Evolutionary conservation across 2,797 vertebrate genomes (phyloP).

Genomic region (Crypturellus tataupa): DNA sequence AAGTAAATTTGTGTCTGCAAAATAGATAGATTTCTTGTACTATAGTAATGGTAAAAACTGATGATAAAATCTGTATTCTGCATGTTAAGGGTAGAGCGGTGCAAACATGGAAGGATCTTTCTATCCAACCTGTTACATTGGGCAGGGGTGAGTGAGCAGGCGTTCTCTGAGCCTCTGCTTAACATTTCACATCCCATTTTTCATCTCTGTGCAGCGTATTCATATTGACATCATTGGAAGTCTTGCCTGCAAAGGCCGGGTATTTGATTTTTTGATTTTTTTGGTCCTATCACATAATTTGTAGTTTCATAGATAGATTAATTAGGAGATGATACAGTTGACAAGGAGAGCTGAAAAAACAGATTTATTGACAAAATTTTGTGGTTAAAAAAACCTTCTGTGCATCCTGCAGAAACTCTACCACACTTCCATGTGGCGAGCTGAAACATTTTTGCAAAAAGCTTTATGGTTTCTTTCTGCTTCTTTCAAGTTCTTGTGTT

Average conservation of each 20-base stretch:
- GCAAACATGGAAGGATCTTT: rapidly evolving
- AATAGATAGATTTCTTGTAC: too few species aligned
- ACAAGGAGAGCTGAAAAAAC: not conserved
- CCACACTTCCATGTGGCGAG: not conserved
- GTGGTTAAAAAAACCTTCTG: not conserved
- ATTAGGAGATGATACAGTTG: not conserved
- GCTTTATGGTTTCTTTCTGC: not conserved
- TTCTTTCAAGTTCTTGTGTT: not conserved
- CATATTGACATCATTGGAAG: not conserved
- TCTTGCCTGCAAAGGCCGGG: not conserved
- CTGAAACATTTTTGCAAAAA: not conserved
- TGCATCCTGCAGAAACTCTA: not conserved
- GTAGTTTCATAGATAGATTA: not conserved
- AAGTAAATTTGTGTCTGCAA: too few species aligned
- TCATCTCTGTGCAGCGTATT: not conserved
- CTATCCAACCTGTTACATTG: not conserved
- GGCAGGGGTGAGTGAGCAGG: not conserved
- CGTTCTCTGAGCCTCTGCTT: not conserved
- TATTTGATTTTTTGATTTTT: not conserved
- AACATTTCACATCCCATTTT: not conserved
- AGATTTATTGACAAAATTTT: not conserved
- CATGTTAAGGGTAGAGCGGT: not conserved
- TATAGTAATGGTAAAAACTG: not conserved
- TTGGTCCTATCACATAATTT: not conserved
- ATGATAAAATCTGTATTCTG: not conserved